These are phyloP conservation scores for Alethe diademata DNA, from an alignment of 2,113 vertebrate genomes.

Conservation along the genomic window DNA sequence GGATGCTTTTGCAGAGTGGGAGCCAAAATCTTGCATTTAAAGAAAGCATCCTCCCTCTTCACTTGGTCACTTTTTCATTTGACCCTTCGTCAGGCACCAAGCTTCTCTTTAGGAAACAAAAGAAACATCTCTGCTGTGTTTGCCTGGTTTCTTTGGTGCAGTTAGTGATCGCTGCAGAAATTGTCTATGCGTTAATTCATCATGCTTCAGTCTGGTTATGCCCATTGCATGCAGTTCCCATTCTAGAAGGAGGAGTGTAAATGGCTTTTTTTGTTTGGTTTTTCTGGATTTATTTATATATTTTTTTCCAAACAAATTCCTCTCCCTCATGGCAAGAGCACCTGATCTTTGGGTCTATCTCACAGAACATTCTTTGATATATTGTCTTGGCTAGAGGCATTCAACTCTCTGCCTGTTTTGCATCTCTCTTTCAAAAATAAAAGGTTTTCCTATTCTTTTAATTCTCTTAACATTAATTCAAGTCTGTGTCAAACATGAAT, in stretches of 20 bases:
- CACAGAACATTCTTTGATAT: neutral
- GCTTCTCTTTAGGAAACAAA: neutral
- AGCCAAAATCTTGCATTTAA: neutral
- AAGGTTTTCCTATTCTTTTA: slow-evolving; percentile 18
- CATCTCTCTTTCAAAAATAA: neutral
- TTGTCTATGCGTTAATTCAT: neutral
- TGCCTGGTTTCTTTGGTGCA: neutral
- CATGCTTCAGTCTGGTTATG: neutral
- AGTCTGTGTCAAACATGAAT: slow-evolving; percentile 23
- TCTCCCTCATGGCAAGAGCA: neutral
- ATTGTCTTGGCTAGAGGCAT: neutral
- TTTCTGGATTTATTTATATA: neutral
- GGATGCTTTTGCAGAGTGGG: neutral
- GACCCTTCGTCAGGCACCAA: neutral
- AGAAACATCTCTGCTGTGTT: neutral
- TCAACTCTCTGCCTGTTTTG: neutral
- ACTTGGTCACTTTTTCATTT: neutral
- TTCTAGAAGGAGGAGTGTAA: neutral
- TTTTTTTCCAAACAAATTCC: neutral
- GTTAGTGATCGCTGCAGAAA: neutral
- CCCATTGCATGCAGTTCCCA: neutral
- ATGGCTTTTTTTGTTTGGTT: neutral
- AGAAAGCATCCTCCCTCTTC: neutral
- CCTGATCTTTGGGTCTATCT: neutral
- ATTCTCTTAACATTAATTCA: slow-evolving; percentile 26